A percentile compares a stretch with the other conserved stretches of the same genome.
Conservation (phyloP, 2,797 vertebrate genomes). For the Nyctibius grandis region DNA sequence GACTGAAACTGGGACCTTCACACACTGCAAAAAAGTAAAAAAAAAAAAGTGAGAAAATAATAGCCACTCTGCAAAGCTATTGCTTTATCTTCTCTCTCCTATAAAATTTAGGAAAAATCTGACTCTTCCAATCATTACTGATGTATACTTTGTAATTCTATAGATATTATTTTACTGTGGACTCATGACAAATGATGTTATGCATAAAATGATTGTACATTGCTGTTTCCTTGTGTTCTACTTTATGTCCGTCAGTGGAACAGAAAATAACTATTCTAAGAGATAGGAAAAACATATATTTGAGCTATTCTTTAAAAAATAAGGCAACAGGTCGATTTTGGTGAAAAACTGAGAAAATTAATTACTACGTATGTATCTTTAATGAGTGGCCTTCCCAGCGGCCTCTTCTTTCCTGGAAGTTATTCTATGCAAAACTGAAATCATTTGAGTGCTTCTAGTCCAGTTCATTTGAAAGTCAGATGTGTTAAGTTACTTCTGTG, state of each 20-base stretch:
- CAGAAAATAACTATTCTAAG: neutral
- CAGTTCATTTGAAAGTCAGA: neutral
- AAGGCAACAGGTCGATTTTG: neutral
- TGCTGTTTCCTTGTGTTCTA: neutral
- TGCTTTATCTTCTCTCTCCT: neutral
- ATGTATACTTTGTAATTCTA: neutral
- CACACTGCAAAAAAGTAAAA: neutral
- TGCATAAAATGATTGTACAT: fast-evolving
- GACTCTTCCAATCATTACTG: neutral
- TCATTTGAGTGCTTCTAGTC: neutral
- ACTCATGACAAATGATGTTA: neutral
- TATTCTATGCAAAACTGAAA: neutral
- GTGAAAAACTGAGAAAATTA: neutral
- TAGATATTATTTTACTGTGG: neutral
- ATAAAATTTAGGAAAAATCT: neutral
- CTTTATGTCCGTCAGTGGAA: neutral
- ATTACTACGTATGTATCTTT: neutral
- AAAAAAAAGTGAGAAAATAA: neutral
- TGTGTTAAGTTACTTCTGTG: neutral
- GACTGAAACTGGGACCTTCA: neutral
- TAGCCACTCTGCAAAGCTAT: neutral
- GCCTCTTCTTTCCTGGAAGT: neutral
- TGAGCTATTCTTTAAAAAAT: neutral
- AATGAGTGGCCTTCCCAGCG: neutral
- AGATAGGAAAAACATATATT: neutral